Base-by-base conservation (phyloP, 2,888 invertebrate species). In the Drosophila pegasa region DNA sequence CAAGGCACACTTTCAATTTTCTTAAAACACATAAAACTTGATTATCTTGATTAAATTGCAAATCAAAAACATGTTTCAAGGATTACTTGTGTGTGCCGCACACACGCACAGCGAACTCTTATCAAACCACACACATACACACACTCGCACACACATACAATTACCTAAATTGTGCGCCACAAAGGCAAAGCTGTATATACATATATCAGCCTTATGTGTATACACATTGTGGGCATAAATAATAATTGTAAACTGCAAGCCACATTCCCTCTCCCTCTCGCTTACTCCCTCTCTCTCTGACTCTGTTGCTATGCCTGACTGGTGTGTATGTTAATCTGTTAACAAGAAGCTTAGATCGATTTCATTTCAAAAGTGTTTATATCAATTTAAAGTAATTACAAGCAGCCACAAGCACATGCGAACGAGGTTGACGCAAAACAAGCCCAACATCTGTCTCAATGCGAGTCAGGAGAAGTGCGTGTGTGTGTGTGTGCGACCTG, bases 31-130 rank as follows among this genome's bases (percentile, higher is more conserved):
- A 85, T 87, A 86, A 87, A 88, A 86, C 86, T 88, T 86, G 89
- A 86, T 86, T 86, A 86, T 88, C 89, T 86, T 89, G 89, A 86
- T 86, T 89, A 89, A 88, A 86, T 86, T 86, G 86, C 86, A 86
- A 88, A 86, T 89, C 86, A 88, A 86, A 89, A 89, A 80, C 86
- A 86, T 89, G 86, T 80, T 86, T 89, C 86, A 89, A 87, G 89
- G 89, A 86, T 86, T 86, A 86, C 82, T 81, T 77, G 71, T 76
- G 71, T 61, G 73, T 55, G 70, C 56, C 38, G 64, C 48, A 57
- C 56, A 59, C 37, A 14, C 29, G 51, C 33, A 54, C 35, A 37
- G 37, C 27, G 18, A 52, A 68, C 51, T 83, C 87, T 84, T 87
- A 87, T 87, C 84, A 81, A 86, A 62, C 73, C 58, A 61, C 20